phyloP scores from a whole-genome alignment of 1,140 invertebrate genomes.

The Cydia strobilella region DNA sequence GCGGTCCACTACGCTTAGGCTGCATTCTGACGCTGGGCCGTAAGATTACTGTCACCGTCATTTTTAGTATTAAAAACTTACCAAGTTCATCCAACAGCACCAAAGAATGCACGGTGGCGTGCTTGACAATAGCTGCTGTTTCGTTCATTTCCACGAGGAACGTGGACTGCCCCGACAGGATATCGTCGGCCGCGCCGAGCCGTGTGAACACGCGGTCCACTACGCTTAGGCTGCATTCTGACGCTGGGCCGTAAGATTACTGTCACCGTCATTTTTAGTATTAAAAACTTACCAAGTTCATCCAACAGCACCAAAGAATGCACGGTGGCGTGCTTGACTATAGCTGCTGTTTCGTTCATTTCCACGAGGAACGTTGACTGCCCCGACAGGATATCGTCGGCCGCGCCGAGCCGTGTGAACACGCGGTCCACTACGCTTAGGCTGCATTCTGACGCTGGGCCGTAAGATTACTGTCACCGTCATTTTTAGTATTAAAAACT shows the following conservation, averaged over 20 bases:
- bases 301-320: too few relatives aligned
- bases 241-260: too few relatives aligned
- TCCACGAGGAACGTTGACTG: slow-evolving; percentile 98
- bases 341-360: slow-evolving; percentile 94
- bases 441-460: slow-evolving; percentile 84
- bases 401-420: slow-evolving; percentile 96
- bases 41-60: too few relatives aligned
- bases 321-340: slow-evolving; percentile 91
- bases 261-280: too few relatives aligned
- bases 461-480: too few relatives aligned
- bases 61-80: too few relatives aligned
- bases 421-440: slow-evolving; percentile 94
- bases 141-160: slow-evolving; percentile 97
- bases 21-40: slow-evolving; percentile 85
- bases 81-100: too few relatives aligned
- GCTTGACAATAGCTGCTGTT: slow-evolving; percentile 93
- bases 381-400: slow-evolving; percentile 94
- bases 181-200: slow-evolving; percentile 95
- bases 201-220: slow-evolving; percentile 97
- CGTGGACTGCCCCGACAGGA: slow-evolving; percentile 95
- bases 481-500: too few relatives aligned
- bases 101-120: slow-evolving; percentile 94
- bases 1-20: slow-evolving; percentile 92
- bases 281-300: too few relatives aligned
- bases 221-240: slow-evolving; percentile 87